These are phyloP conservation scores for Papilio polyxenes DNA, from an alignment of 1,140 invertebrate genomes.

Conservation along the genomic window DNA sequence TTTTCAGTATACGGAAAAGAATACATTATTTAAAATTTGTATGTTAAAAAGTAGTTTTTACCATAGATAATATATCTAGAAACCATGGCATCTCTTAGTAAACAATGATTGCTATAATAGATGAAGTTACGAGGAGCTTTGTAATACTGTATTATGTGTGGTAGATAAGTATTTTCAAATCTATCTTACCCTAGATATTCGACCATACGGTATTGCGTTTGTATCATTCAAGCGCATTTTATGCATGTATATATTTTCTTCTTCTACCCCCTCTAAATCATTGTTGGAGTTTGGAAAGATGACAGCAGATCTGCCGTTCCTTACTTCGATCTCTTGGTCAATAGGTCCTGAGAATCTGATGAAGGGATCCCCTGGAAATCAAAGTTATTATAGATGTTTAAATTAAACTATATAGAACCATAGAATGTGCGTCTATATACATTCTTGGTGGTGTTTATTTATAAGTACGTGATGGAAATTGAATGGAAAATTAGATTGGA, in stretches of 20 bases:
- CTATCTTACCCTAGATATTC: constrained; percentile 59
- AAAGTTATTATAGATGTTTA: not conserved
- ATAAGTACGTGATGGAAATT: too few relatives aligned
- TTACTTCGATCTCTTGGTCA: constrained; percentile 53
- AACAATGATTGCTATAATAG: not conserved
- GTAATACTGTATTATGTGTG: not conserved
- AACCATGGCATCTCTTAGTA: not conserved
- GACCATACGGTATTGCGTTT: constrained; percentile 52
- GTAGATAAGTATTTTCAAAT: not conserved
- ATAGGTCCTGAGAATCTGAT: constrained; percentile 62
- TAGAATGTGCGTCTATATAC: too few relatives aligned
- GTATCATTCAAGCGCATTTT: constrained; percentile 55
- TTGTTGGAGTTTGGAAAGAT: constrained; percentile 55
- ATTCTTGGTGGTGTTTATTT: too few relatives aligned
- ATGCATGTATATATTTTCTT: constrained; percentile 50
- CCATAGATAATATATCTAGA: not conserved
- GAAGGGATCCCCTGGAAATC: constrained; percentile 64
- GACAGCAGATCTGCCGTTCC: constrained; percentile 63
- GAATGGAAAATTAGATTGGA: too few relatives aligned
- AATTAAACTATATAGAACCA: too few relatives aligned
- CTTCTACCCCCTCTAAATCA: constrained; percentile 59
- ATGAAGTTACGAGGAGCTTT: not conserved
- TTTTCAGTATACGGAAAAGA: too few relatives aligned
- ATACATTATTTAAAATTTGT: not conserved
- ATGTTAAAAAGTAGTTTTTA: not conserved